Conservation (phyloP, 2,888 invertebrate species). For the Hetaerina titia region DNA sequence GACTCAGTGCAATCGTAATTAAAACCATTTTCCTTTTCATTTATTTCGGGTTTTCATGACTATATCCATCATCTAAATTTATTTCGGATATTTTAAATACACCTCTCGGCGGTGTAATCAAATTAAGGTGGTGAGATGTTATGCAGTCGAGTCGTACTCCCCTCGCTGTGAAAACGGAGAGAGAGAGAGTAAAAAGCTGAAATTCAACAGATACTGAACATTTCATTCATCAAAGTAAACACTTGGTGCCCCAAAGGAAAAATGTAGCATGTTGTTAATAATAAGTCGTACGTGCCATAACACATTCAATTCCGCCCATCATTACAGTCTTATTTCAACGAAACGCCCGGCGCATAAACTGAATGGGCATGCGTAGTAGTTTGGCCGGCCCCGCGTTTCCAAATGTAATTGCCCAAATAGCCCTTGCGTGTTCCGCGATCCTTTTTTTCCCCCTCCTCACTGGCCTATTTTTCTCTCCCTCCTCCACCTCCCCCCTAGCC, state of each 20-base stretch:
- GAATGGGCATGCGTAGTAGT: conserved; percentile 75
- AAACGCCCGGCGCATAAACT: conserved; percentile 79
- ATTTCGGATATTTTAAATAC: not conserved
- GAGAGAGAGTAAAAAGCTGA: not conserved
- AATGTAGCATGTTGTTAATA: conserved; percentile 75
- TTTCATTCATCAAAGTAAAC: conserved; percentile 8
- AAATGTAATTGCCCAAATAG: conserved; percentile 69
- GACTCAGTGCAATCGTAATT: no score
- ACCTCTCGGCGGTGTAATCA: not conserved
- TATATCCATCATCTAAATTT: not conserved
- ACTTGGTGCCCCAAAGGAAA: not conserved
- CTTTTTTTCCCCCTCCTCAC: conserved; percentile 80
- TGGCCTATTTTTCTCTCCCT: conserved; percentile 72
- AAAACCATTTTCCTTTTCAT: no score
- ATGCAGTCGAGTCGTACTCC: not conserved
- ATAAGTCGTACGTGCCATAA: conserved; percentile 81
- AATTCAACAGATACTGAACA: not conserved
- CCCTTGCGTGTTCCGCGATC: conserved; percentile 76
- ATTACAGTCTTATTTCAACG: conserved; percentile 77
- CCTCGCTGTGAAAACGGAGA: not conserved
- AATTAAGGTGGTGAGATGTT: not conserved
- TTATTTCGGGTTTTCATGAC: not conserved
- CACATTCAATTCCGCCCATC: conserved; percentile 75
- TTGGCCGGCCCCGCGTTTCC: conserved; percentile 75
- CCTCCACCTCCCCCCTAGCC: conserved; percentile 77